Evolutionary conservation across 2,797 vertebrate genomes (phyloP), one percentile per base, ranked within the genome.

Genomic region (Platalea minor): DNA sequence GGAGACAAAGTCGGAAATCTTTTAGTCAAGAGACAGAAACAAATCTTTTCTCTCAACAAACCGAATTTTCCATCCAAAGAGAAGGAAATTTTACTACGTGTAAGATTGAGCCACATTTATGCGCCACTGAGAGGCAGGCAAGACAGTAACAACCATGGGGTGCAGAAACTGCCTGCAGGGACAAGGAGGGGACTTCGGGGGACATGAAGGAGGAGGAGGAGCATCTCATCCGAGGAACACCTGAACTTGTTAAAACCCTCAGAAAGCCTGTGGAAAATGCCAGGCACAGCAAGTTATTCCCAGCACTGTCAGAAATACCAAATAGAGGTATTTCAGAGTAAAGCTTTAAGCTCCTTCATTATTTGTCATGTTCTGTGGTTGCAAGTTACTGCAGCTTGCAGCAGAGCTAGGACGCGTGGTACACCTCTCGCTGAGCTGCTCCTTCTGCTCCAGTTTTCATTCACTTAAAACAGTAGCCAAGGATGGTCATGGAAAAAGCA

Each of bases 211-310:
- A 77, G 59, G 39, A 78, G 14, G 10, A 60, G 10, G 4, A 54
- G 7, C 17, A 37, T 25, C 41, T 78, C 1, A 1, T 46, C 28
- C 0, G 0, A 68, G 50, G 25, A 96, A n/a, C 17, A 50, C 7
- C 29, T 33, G 19, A 76, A 48, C 41, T 48, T 35, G 39, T 39
- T 48, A 60, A 82, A 67, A 67, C 23, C 18, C 54, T 50, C n/a
- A 73, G 41, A 54, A 72, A 90, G 60, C 51, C 48, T 46, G 13
- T 3, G 4, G 73, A 80, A 69, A 82, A 63, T 7, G 16, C 10
- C n/a, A 65, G 21, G 17, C 50, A 64, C 15, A 46, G 12, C 4
- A 78, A 17, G 29, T 24, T 59, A 25, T 15, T 63, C n/a, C 43
- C 13, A 50, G 10, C 29, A 14, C 31, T 24, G 35, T 26, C 60